These are phyloP conservation scores for Seira sanloemensis DNA, from an alignment of 2,888 invertebrate genomes.

Conservation along the genomic window DNA sequence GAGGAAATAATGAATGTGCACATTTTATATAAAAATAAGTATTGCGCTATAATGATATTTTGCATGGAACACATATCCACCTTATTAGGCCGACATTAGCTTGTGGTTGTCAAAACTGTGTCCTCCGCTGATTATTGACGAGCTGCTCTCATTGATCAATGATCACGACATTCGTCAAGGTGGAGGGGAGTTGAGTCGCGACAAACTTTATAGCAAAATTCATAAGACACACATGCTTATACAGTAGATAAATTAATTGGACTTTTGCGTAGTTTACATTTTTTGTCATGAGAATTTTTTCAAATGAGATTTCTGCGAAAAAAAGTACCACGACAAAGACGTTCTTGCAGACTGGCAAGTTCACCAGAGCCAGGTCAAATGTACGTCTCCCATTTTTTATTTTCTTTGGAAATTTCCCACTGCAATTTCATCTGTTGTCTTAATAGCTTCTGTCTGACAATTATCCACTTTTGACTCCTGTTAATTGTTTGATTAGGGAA, in stretches of 20 bases:
- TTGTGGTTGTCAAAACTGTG: not conserved
- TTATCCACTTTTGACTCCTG: not conserved
- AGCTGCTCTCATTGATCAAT: conserved; percentile 54
- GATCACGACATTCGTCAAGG: conserved; percentile 62
- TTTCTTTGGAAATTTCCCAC: too few species aligned
- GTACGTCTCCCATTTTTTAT: conserved; percentile 18
- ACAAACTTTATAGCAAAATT: too few species aligned
- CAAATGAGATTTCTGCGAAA: too few species aligned
- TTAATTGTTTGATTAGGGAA: conserved; percentile 28
- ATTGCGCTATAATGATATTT: not conserved
- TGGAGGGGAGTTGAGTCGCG: too few species aligned
- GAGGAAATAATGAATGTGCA: not conserved
- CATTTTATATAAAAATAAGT: conserved; percentile 5
- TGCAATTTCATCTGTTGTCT: not conserved
- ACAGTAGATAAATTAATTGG: too few species aligned
- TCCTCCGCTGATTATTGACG: not conserved
- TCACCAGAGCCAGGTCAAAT: conserved; percentile 14
- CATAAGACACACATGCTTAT: too few species aligned
- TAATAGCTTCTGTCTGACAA: conserved; percentile 6
- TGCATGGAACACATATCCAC: not conserved
- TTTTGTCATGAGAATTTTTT: too few species aligned
- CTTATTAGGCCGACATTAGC: not conserved
- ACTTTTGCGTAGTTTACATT: too few species aligned
- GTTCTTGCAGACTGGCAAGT: too few species aligned
- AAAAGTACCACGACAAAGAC: too few species aligned